Evolutionary conservation across 2,113 vertebrate genomes (phyloP), one percentile per base, ranked within the genome.

Genomic region (Xiphophorus hellerii): DNA sequence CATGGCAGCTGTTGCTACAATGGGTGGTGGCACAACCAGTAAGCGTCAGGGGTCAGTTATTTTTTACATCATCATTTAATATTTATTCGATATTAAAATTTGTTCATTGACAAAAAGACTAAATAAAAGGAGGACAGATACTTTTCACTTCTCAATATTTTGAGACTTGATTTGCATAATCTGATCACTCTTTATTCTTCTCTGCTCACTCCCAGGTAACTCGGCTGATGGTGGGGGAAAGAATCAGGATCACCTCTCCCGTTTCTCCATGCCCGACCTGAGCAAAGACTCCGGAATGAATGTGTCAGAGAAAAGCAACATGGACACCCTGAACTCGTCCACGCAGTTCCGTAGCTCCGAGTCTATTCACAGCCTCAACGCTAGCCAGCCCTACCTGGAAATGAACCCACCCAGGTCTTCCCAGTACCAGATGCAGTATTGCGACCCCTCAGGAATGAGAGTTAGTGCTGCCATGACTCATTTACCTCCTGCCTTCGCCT

Each of bases 241-340:
- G 84, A 94, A 96, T 44, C 98, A 97, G 89, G 98, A 99, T 89
- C 97, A 97, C 71, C 96, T 99, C 30, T 99, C 98, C 64, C 94
- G 96, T 20, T 99, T 99, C 87, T 99, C 98, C 20, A 99, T 99
- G 98, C 98, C 98, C 0, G 98, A 99, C 90, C 93, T 99, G 84
- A 99, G 98, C 94, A 99, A 99, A 91, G 98, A 99, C 94, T 99
- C 98, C 0, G 98, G 97, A 42, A 96, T 99, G 97, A 99, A 98
- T 0, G 82, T 97, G 78, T 98, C 97, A 0, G 97, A 99, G 92
- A 99, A 98, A 87, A 98, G 97, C 89, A 97, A 95, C 92, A 95
- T 97, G 95, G 96, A 95, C 54, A 97, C 97, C 0, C 95, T 98
- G 0, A 98, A 97, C 87, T 98, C 97, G 4, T 98, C 97, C 1